phyloP scores from a whole-genome alignment of 2,888 invertebrate species.

The Drosophila phalerata region DNA sequence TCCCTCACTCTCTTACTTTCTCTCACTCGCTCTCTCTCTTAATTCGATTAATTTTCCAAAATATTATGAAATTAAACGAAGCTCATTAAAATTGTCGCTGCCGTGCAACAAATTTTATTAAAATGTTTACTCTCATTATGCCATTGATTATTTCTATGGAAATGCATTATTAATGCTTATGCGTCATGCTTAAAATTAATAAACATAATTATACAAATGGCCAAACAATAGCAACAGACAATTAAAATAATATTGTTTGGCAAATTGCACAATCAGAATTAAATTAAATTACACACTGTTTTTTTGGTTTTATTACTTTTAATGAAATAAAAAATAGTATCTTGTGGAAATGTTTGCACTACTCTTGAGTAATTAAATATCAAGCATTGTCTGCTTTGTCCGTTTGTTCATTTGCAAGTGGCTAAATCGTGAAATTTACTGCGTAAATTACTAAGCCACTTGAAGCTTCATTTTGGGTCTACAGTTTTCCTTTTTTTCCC shows the following conservation, averaged over 20 bases:
- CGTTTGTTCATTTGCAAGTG: slow-evolving; percentile 15
- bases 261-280: slow-evolving; percentile 1
- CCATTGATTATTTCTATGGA: slow-evolving; percentile 1
- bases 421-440: slow-evolving; percentile 45
- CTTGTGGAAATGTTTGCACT: neutral
- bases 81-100: slow-evolving; percentile 9
- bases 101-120: neutral
- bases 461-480: slow-evolving; percentile 31
- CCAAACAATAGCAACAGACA: neutral
- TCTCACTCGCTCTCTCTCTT: neutral
- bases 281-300: neutral
- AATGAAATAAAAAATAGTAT: slow-evolving; percentile 4
- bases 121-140: neutral
- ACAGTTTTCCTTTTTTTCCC: slow-evolving; percentile 7
- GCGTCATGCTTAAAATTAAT: neutral
- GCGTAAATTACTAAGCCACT: slow-evolving; percentile 47
- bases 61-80: slow-evolving; percentile 32
- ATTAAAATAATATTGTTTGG: slow-evolving; percentile 1
- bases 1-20: neutral
- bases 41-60: slow-evolving; percentile 34
- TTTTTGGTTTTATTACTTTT: neutral
- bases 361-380: slow-evolving; percentile 5
- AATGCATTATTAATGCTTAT: neutral
- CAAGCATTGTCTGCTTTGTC: slow-evolving; percentile 1
- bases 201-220: neutral